These are phyloP conservation scores for Orchesella cincta DNA, from an alignment of 1,140 invertebrate genomes.

Conservation along the genomic window DNA sequence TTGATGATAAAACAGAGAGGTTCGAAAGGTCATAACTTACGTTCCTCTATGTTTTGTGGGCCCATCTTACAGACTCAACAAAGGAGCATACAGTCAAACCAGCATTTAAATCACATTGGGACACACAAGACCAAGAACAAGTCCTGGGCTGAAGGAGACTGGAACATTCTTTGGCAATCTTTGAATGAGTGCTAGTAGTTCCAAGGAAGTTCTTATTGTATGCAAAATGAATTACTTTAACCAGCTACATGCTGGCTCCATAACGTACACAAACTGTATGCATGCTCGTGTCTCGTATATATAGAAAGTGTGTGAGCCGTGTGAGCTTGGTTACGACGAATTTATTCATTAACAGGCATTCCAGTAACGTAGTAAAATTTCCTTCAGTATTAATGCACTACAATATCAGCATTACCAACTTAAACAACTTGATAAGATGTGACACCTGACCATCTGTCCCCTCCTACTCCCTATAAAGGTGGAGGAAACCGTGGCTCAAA, in stretches of 20 bases:
- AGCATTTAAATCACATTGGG: too few relatives aligned
- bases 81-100: too few relatives aligned
- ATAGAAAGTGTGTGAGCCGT: not conserved
- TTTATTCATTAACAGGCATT: not conserved
- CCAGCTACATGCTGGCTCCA: too few relatives aligned
- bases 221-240: too few relatives aligned
- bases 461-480: not conserved
- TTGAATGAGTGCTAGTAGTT: too few relatives aligned
- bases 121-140: too few relatives aligned
- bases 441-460: conserved; percentile 14
- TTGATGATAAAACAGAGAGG: conserved; percentile 8
- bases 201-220: too few relatives aligned
- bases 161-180: too few relatives aligned
- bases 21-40: conserved; percentile 17
- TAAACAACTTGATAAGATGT: not conserved
- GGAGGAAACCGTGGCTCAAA: too few relatives aligned
- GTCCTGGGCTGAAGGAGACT: too few relatives aligned
- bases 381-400: not conserved
- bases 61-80: too few relatives aligned
- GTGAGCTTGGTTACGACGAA: not conserved
- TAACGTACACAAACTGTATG: too few relatives aligned
- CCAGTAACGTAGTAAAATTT: not conserved
- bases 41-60: not conserved
- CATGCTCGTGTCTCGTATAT: not conserved
- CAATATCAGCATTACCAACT: not conserved